Percentiles rank a stretch among this genome's conserved stretches.
Evolutionary conservation across 2,888 invertebrate genomes (phyloP).

Genomic region (Bombyx huttoni): DNA sequence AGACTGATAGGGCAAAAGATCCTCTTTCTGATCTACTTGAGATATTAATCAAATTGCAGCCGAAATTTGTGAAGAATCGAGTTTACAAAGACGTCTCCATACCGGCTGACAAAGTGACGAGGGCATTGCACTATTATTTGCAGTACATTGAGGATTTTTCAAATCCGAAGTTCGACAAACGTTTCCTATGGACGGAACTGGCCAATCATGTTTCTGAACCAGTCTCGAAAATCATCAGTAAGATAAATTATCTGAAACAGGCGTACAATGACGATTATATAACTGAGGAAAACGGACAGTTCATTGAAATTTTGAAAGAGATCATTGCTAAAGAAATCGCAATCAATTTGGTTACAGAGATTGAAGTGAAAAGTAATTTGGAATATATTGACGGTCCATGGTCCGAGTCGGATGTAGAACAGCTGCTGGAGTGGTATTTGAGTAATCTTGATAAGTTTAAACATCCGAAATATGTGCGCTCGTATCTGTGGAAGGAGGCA

Average conservation of each 20-base stretch:
- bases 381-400: conserved; percentile 28
- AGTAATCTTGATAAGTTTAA: conserved; percentile 58
- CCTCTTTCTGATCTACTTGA: conserved; percentile 29
- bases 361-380: conserved; percentile 13
- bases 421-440: conserved; percentile 49
- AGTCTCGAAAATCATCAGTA: conserved; percentile 40
- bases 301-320: conserved; percentile 27
- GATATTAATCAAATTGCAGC: conserved; percentile 36
- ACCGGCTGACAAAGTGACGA: conserved; percentile 30
- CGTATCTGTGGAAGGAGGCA: conserved; percentile 54
- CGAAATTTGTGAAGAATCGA: conserved; percentile 32
- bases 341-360: conserved; percentile 27
- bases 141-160: conserved; percentile 49
- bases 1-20: conserved; percentile 15
- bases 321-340: conserved; percentile 33
- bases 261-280: conserved; percentile 26
- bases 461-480: conserved; percentile 49
- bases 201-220: conserved; percentile 36
- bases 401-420: conserved; percentile 42
- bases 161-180: conserved; percentile 49
- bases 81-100: conserved; percentile 35
- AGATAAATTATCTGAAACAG: conserved; percentile 51
- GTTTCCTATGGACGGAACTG: conserved; percentile 49
- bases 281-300: conserved; percentile 18
- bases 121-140: conserved; percentile 43